Base-by-base conservation (phyloP, 2,888 invertebrate genomes). In the Athrips mouffetella region DNA sequence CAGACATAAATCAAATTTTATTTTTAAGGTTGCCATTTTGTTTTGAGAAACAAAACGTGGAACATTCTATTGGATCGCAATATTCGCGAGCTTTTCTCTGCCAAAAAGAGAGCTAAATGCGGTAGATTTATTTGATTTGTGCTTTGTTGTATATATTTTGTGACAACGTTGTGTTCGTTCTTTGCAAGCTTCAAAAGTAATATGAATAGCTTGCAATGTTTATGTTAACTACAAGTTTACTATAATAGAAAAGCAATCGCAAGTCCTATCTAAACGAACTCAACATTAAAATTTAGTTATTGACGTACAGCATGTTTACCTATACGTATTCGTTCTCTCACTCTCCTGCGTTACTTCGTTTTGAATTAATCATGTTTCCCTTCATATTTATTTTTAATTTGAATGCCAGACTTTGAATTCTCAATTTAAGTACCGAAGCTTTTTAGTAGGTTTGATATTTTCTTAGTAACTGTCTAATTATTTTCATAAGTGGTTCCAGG, bases 291-390 rank as follows among this genome's bases (percentile, higher is more conserved):
- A 67, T 21, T 67, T 63, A 67, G 60, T 69, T 80, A 80, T 80
- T 76, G 77, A 76, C 74, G 76, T 73, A n/a, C n/a, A 69, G 71
- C 71, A 72, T 76, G 72, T 79, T 76, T 74, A 67, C 70, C 52
- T 59, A 62, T 62, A 57, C 58, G 60, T 48, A 40, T 67, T 61
- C 67, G 62, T 65, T 70, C 65, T 67, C 64, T 63, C 66, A 65
- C 55, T 63, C 57, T 55, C 62, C 58, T 23, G 39, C 41, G 23
- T 40, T 48, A 29, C 27, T 67, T 69, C 65, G 66, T 67, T 37
- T 65, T 67, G 70, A 72, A 67, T 69, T 70, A 72, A 72, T 72
- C 69, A 67, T 66, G 63, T 66, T 66, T 63, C 60, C 65, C 59
- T 61, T 62, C 59, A 63, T 63, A 63, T 62, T 66, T 65, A 63